These are phyloP conservation scores for Elysia crispata DNA, from an alignment of 2,888 invertebrate species.

Conservation along the genomic window DNA sequence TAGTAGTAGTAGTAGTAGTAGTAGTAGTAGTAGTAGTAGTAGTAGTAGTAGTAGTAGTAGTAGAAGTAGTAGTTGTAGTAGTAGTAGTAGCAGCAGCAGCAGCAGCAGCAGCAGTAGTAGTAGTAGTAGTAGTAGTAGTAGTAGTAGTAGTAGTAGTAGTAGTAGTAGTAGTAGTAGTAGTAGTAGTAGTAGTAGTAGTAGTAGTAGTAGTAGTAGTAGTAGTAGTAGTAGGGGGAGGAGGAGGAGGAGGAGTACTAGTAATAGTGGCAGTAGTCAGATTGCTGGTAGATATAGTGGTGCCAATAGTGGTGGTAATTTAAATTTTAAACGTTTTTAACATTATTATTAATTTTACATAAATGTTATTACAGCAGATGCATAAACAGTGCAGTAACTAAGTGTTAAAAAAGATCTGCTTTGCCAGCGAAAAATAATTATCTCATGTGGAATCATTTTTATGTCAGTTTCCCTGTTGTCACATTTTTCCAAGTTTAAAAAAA, in stretches of 20 bases:
- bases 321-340: too few relatives aligned
- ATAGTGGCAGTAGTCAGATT: neutral
- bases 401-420: too few relatives aligned
- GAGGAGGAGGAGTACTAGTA: too few relatives aligned
- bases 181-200: neutral
- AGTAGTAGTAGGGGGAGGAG: too few relatives aligned
- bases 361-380: too few relatives aligned
- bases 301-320: too few relatives aligned
- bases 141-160: neutral
- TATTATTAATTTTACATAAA: too few relatives aligned
- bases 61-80: conserved; percentile 17
- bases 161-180: neutral
- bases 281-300: neutral
- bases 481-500: too few relatives aligned
- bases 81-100: neutral
- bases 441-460: too few relatives aligned
- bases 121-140: neutral
- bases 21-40: conserved; percentile 21
- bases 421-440: too few relatives aligned
- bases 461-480: too few relatives aligned
- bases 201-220: neutral
- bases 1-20: conserved; percentile 12
- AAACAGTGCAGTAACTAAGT: too few relatives aligned
- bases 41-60: conserved; percentile 21
- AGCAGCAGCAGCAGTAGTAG: conserved; percentile 2